Conservation (phyloP, 2,797 vertebrate genomes). For the Remorina albescens region DNA sequence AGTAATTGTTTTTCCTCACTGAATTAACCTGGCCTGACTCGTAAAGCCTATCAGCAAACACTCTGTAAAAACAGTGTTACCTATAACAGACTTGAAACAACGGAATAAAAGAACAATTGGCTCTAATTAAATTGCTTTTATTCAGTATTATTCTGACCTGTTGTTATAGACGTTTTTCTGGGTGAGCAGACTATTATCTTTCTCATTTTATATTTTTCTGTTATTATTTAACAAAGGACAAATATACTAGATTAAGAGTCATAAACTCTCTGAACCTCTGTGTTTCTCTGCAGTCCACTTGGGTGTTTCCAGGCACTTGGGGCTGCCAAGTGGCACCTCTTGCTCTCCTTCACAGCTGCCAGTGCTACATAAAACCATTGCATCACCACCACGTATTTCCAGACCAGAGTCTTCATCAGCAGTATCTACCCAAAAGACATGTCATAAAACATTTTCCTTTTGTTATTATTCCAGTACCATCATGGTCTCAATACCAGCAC, state of each 20-base stretch:
- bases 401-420: slow-evolving; percentile 36
- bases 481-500: background rate
- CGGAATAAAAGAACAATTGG: slow-evolving; percentile 4
- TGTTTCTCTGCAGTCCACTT: slow-evolving; percentile 48
- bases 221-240: background rate
- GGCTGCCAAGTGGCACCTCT: slow-evolving; percentile 68
- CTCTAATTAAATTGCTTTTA: slow-evolving; percentile 17
- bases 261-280: slow-evolving; percentile 61
- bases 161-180: background rate
- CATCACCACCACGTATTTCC: slow-evolving; percentile 48
- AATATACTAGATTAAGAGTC: slow-evolving; percentile 3
- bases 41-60: slow-evolving; percentile 19
- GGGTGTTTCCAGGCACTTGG: slow-evolving; percentile 48
- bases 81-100: background rate
- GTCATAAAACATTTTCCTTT: background rate
- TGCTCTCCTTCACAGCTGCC: slow-evolving; percentile 71
- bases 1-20: slow-evolving; percentile 54
- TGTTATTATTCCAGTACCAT: slow-evolving; percentile 3
- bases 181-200: background rate
- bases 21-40: slow-evolving; percentile 50
- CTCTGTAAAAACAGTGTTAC: slow-evolving; percentile 31
- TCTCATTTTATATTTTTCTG: background rate
- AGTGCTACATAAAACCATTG: slow-evolving; percentile 59
- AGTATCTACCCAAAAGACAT: slow-evolving; percentile 37
- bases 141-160: background rate